Evolutionary conservation across 2,888 invertebrate genomes (phyloP), one percentile per base, ranked within the genome.

Genomic region (Chalcis sispes): DNA sequence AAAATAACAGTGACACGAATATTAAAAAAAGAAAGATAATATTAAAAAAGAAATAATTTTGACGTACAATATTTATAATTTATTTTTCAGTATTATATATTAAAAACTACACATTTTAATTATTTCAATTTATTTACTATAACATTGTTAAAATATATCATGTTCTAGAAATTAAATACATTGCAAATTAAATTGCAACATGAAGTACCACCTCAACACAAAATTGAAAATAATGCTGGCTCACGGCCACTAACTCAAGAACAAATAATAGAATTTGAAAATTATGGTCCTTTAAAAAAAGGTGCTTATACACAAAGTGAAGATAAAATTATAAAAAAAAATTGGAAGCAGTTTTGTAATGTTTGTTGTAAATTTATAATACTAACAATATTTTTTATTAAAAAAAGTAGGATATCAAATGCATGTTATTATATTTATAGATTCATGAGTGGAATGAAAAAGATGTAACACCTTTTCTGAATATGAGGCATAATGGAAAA

Each of bases 341-440:
- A 86, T 61, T 86, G 86, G 86, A 40, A 79, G 48, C 58, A 23
- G 23, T 86, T 86, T 80, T 86, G 86, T 64, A 10, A 82, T 40
- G 86, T 86, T 78, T 13, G n/a, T 48, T 61, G 1, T 1, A 52
- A 27, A 3, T 20, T 52, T 29, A 7, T 13, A 59, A 50, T n/a
- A n/a, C n/a, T 40, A n/a, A n/a, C n/a, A n/a, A 29, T 27, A 48
- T 1, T 54, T 59, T 32, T 67, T n/a, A 13, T 25, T 15, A 32
- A 32, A 40, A 15, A 5, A 25, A 27, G 29, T 29, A 56, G 48
- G 4, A 1, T 42, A 32, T 20, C 2, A 4, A 56, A 18, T 36
- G 4, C 40, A 50, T 52, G 20, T 0, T 59, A 18, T 18, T 64
- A n/a, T 71, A 52, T 29, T 65, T 74, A 61, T 48, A 87, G 87